A percentile compares a stretch with the other conserved stretches of the same genome.
Evolutionary conservation across 2,797 vertebrate genomes (phyloP).

Genomic region (Capromys pilorides): DNA sequence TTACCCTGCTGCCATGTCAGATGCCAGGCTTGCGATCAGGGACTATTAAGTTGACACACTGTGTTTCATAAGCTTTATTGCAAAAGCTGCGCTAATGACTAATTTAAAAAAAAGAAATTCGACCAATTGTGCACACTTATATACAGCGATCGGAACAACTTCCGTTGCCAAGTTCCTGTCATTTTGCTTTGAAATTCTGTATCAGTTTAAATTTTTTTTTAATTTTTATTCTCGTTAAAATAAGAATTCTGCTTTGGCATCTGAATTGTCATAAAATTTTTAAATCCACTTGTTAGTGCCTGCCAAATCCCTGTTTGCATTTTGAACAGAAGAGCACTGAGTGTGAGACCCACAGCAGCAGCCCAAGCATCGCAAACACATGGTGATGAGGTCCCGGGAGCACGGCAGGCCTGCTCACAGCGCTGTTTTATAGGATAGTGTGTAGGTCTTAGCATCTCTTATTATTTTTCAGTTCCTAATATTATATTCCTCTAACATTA

Average conservation of each 20-base stretch:
- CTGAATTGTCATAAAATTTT: background rate
- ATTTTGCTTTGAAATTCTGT: too few relatives aligned
- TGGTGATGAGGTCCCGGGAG: background rate
- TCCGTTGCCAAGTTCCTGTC: too few relatives aligned
- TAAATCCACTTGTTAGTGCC: background rate
- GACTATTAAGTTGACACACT: background rate
- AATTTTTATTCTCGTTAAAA: too few relatives aligned
- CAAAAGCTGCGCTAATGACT: background rate
- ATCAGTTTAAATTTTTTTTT: too few relatives aligned
- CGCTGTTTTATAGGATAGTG: background rate
- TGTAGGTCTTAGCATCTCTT: background rate
- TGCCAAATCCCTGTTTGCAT: background rate
- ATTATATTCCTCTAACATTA: background rate
- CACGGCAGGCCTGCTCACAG: background rate
- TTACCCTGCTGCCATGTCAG: background rate
- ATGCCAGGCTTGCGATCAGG: background rate
- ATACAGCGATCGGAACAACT: too few relatives aligned
- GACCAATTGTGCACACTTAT: too few relatives aligned
- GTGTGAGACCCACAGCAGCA: background rate
- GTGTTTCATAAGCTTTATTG: conserved; percentile 6
- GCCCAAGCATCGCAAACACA: background rate
- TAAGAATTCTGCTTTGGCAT: background rate
- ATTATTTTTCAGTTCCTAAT: background rate
- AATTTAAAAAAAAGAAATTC: too few relatives aligned
- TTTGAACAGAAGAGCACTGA: background rate